Base-by-base conservation (phyloP, 2,888 invertebrate species). In the Cheilosia soror region DNA sequence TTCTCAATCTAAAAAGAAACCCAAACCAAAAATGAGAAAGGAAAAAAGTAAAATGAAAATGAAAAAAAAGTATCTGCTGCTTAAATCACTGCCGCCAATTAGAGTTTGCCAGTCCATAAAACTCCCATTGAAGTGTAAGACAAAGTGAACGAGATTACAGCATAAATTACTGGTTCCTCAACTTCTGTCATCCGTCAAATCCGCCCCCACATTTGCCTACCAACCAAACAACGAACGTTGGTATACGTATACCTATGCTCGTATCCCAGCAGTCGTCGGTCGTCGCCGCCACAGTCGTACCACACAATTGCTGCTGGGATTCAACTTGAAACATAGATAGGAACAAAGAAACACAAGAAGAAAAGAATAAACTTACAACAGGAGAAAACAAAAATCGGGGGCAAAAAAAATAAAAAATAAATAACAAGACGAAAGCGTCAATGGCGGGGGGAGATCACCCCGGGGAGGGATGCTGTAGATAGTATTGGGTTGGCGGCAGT, bases 141-240 rank as follows among this genome's bases (percentile, higher is more conserved):
- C 85, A 85, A 85, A 85, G 85, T 85, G 85, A 85, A 85, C 76
- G 81, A 85, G 85, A 85, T 85, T 81, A 85, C 85, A 85, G 85
- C 85, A 85, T 85, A 80, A 85, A 85, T 85, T 85, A 85, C 85
- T 85, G 85, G 85, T 85, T 85, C 85, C 80, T 85, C 85, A 85
- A 85, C 71, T 81, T 81, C 81, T 85, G 85, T 81, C 85, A 85
- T 85, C 85, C 80, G 81, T 85, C 85, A 85, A 85, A 85, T 85
- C 85, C 85, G 66, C 85, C 80, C 85, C 76, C 85, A 85, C 85
- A 85, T 85, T 80, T 85, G 76, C 80, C 80, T 85, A 69, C 63
- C 69, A 33, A 40, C 44, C 68, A 60, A 63, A 62, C 60, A 68
- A 66, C 33, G n/a, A 68, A 66, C 73, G 15, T 68, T 44, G 29